These are phyloP conservation scores for Scrobipalpa atriplicella DNA, from an alignment of 2,888 invertebrate genomes.

Conservation along the genomic window DNA sequence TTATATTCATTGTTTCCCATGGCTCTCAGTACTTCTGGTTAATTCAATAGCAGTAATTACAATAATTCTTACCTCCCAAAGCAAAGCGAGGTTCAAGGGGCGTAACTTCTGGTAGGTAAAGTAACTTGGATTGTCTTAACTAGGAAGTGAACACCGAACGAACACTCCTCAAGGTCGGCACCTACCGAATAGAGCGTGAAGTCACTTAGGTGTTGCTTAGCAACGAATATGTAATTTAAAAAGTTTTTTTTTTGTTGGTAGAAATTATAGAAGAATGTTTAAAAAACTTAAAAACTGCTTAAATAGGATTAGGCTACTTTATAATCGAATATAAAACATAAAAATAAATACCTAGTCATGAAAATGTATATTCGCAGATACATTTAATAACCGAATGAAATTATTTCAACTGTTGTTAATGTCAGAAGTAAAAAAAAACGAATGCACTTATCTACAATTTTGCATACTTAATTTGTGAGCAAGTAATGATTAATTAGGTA, in stretches of 20 bases:
- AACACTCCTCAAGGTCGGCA: neutral
- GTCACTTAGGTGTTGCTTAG: conserved; percentile 6
- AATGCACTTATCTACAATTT: no score
- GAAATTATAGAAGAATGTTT: no score
- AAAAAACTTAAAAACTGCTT: no score
- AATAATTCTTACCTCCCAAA: neutral
- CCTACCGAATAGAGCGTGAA: conserved; percentile 4
- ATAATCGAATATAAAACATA: no score
- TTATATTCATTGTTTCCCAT: neutral
- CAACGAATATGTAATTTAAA: neutral
- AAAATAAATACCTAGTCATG: no score
- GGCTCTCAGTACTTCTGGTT: conserved; percentile 2
- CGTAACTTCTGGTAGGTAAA: neutral
- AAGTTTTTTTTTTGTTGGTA: neutral
- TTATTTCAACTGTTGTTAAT: no score
- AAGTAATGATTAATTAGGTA: no score
- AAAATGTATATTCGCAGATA: no score
- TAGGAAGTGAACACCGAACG: neutral
- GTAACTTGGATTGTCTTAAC: conserved; percentile 1
- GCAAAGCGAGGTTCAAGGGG: neutral
- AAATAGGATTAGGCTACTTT: no score
- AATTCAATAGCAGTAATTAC: conserved; percentile 8
- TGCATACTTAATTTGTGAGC: no score
- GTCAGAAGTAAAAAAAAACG: no score
- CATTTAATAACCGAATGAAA: no score